These are phyloP conservation scores for Anthophora plumipes DNA, from an alignment of 2,888 invertebrate species.

Conservation along the genomic window DNA sequence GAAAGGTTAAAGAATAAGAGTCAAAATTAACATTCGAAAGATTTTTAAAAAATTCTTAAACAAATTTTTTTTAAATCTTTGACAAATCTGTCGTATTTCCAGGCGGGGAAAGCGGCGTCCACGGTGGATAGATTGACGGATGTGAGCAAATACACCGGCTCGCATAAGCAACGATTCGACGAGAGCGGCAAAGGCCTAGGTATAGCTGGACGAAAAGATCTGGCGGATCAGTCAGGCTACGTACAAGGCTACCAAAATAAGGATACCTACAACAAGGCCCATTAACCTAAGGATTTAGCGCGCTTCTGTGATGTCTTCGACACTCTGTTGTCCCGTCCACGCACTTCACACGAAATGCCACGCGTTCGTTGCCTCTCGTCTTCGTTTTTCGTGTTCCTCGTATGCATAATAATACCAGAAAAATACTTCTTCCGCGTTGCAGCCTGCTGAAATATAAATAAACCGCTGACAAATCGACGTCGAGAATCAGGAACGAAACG, in stretches of 20 bases:
- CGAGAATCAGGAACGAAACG: constrained; percentile 1
- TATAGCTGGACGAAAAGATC: constrained; percentile 92
- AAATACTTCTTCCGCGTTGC: constrained; percentile 9
- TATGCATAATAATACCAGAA: background rate
- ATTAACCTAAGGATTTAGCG: constrained; percentile 50
- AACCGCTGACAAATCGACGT: constrained; percentile 29
- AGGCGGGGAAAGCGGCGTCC: constrained; percentile 84
- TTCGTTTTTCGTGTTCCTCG: background rate
- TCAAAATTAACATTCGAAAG: no score
- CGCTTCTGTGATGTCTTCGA: constrained; percentile 44
- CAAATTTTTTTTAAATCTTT: background rate
- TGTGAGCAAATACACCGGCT: constrained; percentile 94
- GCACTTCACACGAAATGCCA: constrained; percentile 47
- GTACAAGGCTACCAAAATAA: constrained; percentile 94
- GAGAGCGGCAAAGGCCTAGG: constrained; percentile 94
- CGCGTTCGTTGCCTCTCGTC: constrained; percentile 20
- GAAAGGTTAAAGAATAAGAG: no score
- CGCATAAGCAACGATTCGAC: constrained; percentile 94
- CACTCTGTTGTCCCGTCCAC: constrained; percentile 61
- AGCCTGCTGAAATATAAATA: background rate
- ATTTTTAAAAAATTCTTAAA: no score
- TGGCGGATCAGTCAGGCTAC: constrained; percentile 91
- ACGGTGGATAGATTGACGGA: constrained; percentile 92
- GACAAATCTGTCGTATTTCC: constrained; percentile 40
- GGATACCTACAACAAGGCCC: constrained; percentile 87